A percentile compares a stretch with the other conserved stretches of the same genome.
These are phyloP conservation scores for Monarcha castaneiventris DNA, from an alignment of 2,113 vertebrate species.

Conservation along the genomic window DNA sequence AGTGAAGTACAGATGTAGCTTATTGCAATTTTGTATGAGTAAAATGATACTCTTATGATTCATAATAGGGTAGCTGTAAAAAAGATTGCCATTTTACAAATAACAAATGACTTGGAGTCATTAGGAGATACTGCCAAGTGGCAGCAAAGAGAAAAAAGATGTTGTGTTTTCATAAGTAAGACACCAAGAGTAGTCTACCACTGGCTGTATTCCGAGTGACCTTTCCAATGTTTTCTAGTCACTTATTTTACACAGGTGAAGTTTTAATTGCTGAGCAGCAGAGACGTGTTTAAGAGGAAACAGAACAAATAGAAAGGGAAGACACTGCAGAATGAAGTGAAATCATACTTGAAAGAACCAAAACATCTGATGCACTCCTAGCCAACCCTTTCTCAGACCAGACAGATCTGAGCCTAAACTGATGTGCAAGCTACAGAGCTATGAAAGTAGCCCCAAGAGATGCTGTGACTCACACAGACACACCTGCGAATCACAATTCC, in stretches of 20 bases:
- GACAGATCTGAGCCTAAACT: neutral
- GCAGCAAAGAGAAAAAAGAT: constrained; percentile 37
- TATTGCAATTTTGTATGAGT: neutral
- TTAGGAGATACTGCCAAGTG: constrained; percentile 2
- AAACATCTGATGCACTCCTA: neutral
- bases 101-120: neutral
- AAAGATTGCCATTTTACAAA: constrained; percentile 2
- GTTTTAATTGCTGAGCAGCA: neutral
- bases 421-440: neutral
- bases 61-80: neutral
- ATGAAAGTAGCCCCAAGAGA: neutral
- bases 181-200: neutral
- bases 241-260: neutral
- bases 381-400: neutral
- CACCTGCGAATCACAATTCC: neutral
- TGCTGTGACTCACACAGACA: neutral
- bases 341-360: neutral
- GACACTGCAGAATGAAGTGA: neutral
- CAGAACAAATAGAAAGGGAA: neutral
- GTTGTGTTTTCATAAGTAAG: neutral
- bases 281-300: neutral
- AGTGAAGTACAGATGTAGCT: neutral
- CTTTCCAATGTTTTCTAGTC: neutral
- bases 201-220: neutral
- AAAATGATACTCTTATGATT: neutral